Conservation (phyloP, 2,113 vertebrate species). For the Phainopepla nitens region DNA sequence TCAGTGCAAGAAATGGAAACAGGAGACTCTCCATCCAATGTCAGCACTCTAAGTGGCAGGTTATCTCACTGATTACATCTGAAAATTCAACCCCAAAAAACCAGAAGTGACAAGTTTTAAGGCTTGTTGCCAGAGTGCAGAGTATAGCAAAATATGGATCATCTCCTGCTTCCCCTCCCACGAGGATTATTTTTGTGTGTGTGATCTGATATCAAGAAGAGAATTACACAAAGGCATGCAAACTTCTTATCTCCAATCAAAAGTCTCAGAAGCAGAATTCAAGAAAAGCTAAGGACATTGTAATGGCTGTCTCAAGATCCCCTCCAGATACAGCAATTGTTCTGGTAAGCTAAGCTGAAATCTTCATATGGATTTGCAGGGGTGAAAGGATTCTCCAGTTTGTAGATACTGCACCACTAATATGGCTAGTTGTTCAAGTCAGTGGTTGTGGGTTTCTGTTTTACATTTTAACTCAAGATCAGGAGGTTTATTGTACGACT, state of each 20-base stretch:
- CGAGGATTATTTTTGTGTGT: background rate
- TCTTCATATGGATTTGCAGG: background rate
- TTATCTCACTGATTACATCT: background rate
- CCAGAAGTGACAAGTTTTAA: background rate
- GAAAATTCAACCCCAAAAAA: background rate
- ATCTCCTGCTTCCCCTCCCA: background rate
- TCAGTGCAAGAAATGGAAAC: background rate
- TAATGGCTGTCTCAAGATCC: background rate
- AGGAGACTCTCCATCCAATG: background rate
- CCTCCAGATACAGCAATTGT: background rate
- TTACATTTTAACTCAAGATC: background rate
- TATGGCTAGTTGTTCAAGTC: background rate
- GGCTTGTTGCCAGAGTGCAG: background rate
- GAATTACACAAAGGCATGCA: background rate
- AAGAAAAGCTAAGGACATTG: background rate
- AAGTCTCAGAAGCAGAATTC: background rate
- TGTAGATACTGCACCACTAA: background rate
- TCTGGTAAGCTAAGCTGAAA: background rate
- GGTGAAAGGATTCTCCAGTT: background rate
- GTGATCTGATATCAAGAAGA: background rate
- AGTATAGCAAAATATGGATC: background rate
- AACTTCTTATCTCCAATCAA: background rate
- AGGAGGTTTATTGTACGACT: background rate
- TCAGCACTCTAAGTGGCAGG: background rate
- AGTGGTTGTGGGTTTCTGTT: background rate